A percentile compares a stretch with the other conserved stretches of the same genome.
Conservation (phyloP, 2,797 vertebrate species). For the Erethizon dorsatum region DNA sequence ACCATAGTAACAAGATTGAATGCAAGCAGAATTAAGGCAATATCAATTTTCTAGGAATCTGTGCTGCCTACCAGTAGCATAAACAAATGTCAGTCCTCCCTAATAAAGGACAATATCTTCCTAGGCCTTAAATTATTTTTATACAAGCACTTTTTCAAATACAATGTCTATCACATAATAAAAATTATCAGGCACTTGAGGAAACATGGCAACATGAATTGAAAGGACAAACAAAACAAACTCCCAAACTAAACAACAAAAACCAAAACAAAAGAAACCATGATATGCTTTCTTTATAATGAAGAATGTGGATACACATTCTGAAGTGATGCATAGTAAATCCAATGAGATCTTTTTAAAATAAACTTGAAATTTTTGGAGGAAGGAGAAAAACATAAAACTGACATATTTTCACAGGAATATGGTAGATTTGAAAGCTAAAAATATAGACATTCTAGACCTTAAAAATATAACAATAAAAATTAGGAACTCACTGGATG, state of each 20-base stretch:
- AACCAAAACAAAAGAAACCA: background rate
- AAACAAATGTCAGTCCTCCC: background rate
- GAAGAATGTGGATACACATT: background rate
- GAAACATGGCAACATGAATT: background rate
- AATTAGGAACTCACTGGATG: background rate
- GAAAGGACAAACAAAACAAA: background rate
- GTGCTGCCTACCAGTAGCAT: background rate
- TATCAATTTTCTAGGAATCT: background rate
- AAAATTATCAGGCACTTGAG: conserved; percentile 5
- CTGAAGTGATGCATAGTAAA: background rate
- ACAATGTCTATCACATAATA: background rate
- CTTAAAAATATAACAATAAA: background rate
- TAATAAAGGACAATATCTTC: background rate
- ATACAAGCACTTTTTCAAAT: background rate
- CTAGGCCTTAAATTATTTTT: background rate
- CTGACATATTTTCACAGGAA: background rate
- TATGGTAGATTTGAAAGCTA: background rate
- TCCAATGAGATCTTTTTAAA: background rate
- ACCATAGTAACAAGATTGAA: background rate
- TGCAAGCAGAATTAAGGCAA: background rate
- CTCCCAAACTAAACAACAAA: background rate
- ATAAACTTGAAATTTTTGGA: background rate
- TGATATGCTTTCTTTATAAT: background rate
- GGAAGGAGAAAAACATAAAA: background rate
- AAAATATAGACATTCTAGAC: background rate